Evolutionary conservation across 2,113 vertebrate genomes (phyloP).

Genomic region (Leptosomus discolor): DNA sequence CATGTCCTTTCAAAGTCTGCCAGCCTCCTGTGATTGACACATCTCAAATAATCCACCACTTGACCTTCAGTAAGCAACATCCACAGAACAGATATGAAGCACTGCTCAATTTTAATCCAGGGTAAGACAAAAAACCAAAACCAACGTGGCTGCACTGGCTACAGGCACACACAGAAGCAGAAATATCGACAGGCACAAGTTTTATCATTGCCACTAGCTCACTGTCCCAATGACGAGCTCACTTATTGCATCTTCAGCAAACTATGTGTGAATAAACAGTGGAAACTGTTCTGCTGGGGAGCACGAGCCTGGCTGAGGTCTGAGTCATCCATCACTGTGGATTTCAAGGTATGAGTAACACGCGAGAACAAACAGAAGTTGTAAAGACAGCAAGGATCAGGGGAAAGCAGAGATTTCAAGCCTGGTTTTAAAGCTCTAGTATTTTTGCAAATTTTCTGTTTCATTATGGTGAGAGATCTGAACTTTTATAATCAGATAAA

Average conservation of each 20-base stretch:
- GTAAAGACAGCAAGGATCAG: neutral
- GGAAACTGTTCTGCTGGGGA: neutral
- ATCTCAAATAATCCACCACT: neutral
- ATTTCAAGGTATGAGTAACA: neutral
- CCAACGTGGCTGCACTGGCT: neutral
- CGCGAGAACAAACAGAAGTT: neutral
- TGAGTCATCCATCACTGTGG: neutral
- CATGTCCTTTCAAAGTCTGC: neutral
- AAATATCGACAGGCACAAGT: accelerated
- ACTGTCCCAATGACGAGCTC: neutral
- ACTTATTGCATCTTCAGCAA: neutral
- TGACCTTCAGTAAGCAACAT: neutral
- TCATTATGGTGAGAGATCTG: neutral
- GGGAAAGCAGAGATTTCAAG: neutral
- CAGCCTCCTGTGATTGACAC: neutral
- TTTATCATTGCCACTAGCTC: neutral
- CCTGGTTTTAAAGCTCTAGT: neutral
- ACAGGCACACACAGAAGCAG: neutral
- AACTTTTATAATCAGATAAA: neutral
- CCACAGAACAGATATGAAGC: neutral
- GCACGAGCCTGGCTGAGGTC: neutral
- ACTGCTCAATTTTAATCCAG: neutral
- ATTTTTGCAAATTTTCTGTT: neutral
- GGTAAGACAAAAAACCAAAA: neutral
- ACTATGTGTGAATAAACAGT: neutral